Conservation (phyloP, 2,888 invertebrate species). For the Ceraclea dissimilis region DNA sequence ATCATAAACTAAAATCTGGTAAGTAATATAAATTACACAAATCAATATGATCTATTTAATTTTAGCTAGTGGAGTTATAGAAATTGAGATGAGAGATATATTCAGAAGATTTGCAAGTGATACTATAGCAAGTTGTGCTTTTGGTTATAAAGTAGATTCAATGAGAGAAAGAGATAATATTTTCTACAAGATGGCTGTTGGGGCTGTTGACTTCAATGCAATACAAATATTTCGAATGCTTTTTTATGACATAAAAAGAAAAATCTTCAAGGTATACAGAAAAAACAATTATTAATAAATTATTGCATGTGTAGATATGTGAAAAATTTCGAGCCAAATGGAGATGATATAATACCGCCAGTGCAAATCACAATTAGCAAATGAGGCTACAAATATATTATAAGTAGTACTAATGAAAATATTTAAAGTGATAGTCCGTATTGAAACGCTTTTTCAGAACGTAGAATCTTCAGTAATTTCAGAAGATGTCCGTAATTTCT, state of each 20-base stretch:
- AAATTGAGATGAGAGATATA: conserved; percentile 40
- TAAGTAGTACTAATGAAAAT: too few relatives aligned
- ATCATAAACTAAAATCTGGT: too few relatives aligned
- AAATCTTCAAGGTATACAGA: conserved; percentile 10
- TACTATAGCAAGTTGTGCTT: conserved; percentile 47
- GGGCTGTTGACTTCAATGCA: conserved; percentile 35
- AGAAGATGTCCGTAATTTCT: background rate
- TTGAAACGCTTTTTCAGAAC: background rate
- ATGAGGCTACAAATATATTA: background rate
- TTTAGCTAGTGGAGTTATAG: conserved; percentile 23
- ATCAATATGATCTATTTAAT: too few relatives aligned
- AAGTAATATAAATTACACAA: too few relatives aligned
- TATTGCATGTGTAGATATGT: too few relatives aligned
- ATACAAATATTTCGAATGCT: conserved; percentile 29
- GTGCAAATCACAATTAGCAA: too few relatives aligned
- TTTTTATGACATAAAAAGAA: background rate
- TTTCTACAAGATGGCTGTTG: conserved; percentile 47
- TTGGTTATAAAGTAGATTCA: conserved; percentile 49
- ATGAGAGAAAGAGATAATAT: conserved; percentile 43
- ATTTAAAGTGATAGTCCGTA: too few relatives aligned
- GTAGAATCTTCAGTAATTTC: background rate
- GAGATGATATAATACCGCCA: background rate
- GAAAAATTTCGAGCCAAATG: too few relatives aligned
- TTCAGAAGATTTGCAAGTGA: conserved; percentile 43
- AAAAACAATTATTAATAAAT: too few relatives aligned